Percentiles rank a stretch among this genome's conserved stretches.
Evolutionary conservation across 2,113 vertebrate species (phyloP).

Genomic region (Rhea americana): DNA sequence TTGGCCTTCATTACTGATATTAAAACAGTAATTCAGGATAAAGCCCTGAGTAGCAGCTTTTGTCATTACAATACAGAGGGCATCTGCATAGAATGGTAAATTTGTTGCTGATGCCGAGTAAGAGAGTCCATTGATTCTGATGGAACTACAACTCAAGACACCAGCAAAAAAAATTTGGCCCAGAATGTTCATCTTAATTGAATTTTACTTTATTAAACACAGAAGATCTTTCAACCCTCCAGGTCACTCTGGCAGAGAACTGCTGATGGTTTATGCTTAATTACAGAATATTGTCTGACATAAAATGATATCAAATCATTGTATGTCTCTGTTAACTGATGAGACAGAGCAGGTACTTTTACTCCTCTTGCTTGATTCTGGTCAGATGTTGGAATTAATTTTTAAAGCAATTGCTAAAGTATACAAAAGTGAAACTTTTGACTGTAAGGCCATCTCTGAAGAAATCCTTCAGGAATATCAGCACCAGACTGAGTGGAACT

Average conservation of each 20-base stretch:
- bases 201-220: constrained; percentile 47
- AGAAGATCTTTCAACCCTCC: constrained; percentile 73
- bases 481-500: neutral
- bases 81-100: neutral
- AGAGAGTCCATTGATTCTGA: neutral
- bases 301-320: constrained; percentile 80
- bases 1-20: neutral
- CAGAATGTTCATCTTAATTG: constrained; percentile 31
- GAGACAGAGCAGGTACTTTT: constrained; percentile 74
- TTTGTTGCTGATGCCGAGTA: neutral
- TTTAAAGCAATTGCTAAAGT: constrained; percentile 70
- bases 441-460: constrained; percentile 70
- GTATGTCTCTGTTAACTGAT: constrained; percentile 79
- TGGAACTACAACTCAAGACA: neutral
- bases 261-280: constrained; percentile 74
- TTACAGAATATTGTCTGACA: constrained; percentile 79
- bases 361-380: constrained; percentile 59
- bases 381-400: constrained; percentile 60
- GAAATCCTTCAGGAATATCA: constrained; percentile 53
- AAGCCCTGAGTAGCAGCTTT: neutral
- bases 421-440: constrained; percentile 75
- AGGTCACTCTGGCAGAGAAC: constrained; percentile 8
- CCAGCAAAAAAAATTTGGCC: neutral
- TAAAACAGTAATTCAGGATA: neutral
- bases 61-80: neutral